phyloP scores from a whole-genome alignment of 2,888 invertebrate genomes.

The Polylopha cassiicola region DNA sequence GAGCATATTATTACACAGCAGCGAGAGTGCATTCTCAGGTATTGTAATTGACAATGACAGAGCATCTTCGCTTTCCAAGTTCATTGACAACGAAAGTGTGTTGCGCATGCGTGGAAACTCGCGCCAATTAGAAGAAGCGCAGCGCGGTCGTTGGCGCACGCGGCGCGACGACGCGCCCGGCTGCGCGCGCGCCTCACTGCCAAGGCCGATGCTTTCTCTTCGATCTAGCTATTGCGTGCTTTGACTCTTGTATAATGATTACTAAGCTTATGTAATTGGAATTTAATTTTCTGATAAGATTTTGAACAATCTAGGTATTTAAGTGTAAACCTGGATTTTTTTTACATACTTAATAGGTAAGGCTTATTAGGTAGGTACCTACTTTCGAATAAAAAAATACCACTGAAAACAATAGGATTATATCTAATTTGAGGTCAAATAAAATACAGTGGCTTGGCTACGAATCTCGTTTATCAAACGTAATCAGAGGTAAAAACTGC shows the following conservation, averaged over 20 bases:
- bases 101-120: slow-evolving; percentile 69
- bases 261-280: slow-evolving; percentile 59
- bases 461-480: too few species aligned
- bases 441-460: too few species aligned
- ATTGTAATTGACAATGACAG: slow-evolving; percentile 65
- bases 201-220: slow-evolving; percentile 73
- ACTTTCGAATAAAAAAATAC: too few species aligned
- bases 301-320: background rate
- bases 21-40: slow-evolving; percentile 74
- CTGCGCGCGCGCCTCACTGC: slow-evolving; percentile 61
- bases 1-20: slow-evolving; percentile 49
- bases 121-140: slow-evolving; percentile 48
- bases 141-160: slow-evolving; percentile 28
- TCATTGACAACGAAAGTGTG: slow-evolving; percentile 76
- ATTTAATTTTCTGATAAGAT: slow-evolving; percentile 34
- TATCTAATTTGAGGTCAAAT: too few species aligned
- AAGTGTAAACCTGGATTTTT: slow-evolving; percentile 5
- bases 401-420: too few species aligned
- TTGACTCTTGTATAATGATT: slow-evolving; percentile 46
- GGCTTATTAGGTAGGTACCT: too few species aligned
- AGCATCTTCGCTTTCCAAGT: slow-evolving; percentile 74
- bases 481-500: too few species aligned
- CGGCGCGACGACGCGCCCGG: slow-evolving; percentile 42
- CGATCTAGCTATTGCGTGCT: slow-evolving; percentile 54
- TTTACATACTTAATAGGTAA: background rate